A percentile compares a stretch with the other conserved stretches of the same genome.
phyloP scores from a whole-genome alignment of 2,797 vertebrate species.

The Masticophis lateralis region DNA sequence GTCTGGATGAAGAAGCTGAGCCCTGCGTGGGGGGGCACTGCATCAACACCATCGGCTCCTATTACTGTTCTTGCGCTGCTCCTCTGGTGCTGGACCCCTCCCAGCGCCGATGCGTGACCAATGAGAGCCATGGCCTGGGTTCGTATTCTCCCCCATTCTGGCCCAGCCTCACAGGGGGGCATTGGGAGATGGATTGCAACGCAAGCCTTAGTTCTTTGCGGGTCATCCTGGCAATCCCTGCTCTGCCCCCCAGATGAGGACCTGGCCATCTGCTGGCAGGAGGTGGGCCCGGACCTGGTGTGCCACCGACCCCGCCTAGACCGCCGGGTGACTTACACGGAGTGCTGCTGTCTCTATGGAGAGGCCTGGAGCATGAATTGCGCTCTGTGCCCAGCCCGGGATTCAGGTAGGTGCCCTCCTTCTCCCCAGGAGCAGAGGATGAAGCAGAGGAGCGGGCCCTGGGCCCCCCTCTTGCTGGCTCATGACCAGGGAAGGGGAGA shows the following conservation, averaged over 20 bases:
- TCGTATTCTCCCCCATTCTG: constrained; percentile 18
- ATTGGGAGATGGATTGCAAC: no score
- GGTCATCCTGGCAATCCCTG: background rate
- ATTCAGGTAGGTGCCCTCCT: constrained; percentile 72
- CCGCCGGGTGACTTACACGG: constrained; percentile 78
- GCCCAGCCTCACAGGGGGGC: background rate
- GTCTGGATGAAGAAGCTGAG: constrained; percentile 60
- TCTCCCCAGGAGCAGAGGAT: background rate
- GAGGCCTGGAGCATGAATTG: constrained; percentile 88
- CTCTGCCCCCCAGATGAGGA: constrained; percentile 73
- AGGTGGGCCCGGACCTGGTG: constrained; percentile 77
- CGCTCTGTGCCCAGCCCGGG: constrained; percentile 80
- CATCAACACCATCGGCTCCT: constrained; percentile 84
- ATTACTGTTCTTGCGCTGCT: constrained; percentile 80
- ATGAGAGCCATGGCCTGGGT: constrained; percentile 77
- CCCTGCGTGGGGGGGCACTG: constrained; percentile 71
- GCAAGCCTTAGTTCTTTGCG: no score
- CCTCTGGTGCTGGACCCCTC: constrained; percentile 83
- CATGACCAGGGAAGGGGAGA: background rate
- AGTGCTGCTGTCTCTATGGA: constrained; percentile 87
- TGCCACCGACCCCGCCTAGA: constrained; percentile 82
- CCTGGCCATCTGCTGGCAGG: constrained; percentile 85
- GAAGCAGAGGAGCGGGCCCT: background rate
- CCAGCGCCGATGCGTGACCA: constrained; percentile 80
- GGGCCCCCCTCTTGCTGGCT: background rate